Evolutionary conservation across 2,113 vertebrate species (phyloP), one percentile per base, ranked within the genome.

Genomic region (Austrofundulus limnaeus): DNA sequence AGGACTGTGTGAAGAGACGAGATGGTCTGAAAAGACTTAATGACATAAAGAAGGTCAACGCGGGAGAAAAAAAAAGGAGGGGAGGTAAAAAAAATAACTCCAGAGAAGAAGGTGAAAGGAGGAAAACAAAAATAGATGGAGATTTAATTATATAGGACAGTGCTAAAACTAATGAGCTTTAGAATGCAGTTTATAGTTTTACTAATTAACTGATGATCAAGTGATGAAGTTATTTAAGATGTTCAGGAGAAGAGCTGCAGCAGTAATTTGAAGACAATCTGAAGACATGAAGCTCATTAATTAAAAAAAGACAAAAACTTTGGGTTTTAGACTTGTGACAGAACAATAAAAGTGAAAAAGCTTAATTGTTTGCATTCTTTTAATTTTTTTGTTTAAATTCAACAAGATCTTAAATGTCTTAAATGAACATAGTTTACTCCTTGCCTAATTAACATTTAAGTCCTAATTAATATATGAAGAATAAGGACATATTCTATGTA

Each of bases 131-230:
- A 85, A 83, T 81, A 62, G 49, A 61, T 21, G 61, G 24, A 83
- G 81, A 90, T 89, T 86, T 86, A 76, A 89, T 90, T 87, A 87
- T 11, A 60, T 39, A 52, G 59, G 72, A 61, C 2, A 16, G 67
- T 51, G 71, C 62, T 70, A 83, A 84, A 84, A 81, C 84, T 87
- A 85, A 87, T 76, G 76, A 87, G 74, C 81, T 84, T 80, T 80
- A 75, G 42, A 74, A 81, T 81, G 78, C 66, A 79, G 70, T 87
- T 80, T 66, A 81, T 78, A 82, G 80, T 90, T 90, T 85, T 78
- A 75, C 81, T 89, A 89, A 91, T 89, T 69, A 87, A 88, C 74
- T 85, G 85, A 64, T 85, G 79, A 88, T 85, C 79, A 76, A 89
- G 85, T 86, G 82, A 42, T 51, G 83, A 78, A 89, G 82, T 85